These are phyloP conservation scores for Grammomys dolichurus DNA, from an alignment of 2,113 vertebrate species.

Conservation along the genomic window DNA sequence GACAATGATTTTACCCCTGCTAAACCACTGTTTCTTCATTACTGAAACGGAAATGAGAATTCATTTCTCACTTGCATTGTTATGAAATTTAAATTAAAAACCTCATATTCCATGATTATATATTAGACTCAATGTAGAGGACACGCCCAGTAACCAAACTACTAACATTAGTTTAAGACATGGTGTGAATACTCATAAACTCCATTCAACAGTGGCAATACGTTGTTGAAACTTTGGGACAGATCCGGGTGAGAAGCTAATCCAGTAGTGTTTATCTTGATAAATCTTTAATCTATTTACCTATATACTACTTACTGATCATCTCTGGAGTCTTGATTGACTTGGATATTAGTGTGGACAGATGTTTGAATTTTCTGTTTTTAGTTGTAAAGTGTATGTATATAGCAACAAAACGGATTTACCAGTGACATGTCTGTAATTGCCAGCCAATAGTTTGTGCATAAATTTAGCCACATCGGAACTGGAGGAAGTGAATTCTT, in stretches of 20 bases:
- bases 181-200: background rate
- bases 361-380: background rate
- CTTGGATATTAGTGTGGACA: background rate
- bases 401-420: background rate
- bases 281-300: background rate
- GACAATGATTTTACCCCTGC: slow-evolving; percentile 28
- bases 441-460: background rate
- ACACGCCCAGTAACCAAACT: background rate
- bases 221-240: background rate
- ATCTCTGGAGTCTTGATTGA: background rate
- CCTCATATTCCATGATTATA: background rate
- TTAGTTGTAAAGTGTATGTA: background rate
- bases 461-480: background rate
- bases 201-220: background rate
- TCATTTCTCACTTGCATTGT: slow-evolving; percentile 41
- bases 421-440: background rate
- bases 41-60: slow-evolving; percentile 54
- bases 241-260: background rate
- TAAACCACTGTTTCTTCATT: slow-evolving; percentile 58
- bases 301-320: background rate
- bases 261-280: background rate
- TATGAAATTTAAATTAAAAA: slow-evolving; percentile 7
- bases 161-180: background rate
- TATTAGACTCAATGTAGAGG: background rate
- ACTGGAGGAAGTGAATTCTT: background rate